Evolutionary conservation across 1,140 invertebrate species (phyloP).

Genomic region (Lepidurus arcticus): DNA sequence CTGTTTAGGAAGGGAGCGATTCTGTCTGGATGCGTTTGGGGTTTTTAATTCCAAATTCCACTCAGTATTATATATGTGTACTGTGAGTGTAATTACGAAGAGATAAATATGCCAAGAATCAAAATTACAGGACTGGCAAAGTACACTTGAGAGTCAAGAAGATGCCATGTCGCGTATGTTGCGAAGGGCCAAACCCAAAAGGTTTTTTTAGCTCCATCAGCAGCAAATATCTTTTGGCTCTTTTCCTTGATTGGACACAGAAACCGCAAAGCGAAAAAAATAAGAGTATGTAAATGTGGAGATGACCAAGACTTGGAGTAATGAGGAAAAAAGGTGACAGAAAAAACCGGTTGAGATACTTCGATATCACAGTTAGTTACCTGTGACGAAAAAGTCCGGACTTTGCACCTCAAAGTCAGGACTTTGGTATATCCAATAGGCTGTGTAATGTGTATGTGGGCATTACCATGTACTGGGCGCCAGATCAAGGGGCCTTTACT

Average conservation of each 20-base stretch:
- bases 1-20: not conserved
- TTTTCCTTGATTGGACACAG: not conserved
- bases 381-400: slow-evolving; percentile 4
- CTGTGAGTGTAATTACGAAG: slow-evolving; percentile 16
- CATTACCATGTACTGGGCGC: slow-evolving; percentile 18
- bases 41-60: slow-evolving; percentile 10
- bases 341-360: slow-evolving; percentile 1
- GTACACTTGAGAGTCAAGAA: not conserved
- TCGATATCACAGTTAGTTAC: slow-evolving; percentile 15
- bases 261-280: not conserved
- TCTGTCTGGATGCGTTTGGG: not conserved
- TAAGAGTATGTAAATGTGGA: slow-evolving; percentile 2
- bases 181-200: not conserved
- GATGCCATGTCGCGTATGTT: slow-evolving; percentile 16
- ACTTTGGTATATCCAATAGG: not conserved
- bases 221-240: not conserved
- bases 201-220: not conserved
- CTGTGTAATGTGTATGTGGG: slow-evolving; percentile 18
- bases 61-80: slow-evolving; percentile 12
- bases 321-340: not conserved
- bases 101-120: not conserved
- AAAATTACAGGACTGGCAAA: slow-evolving; percentile 8
- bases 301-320: not conserved
- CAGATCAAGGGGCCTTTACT: not conserved
- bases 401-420: not conserved